Conservation (phyloP, 2,113 vertebrate genomes). For the Falcunculus frontatus region DNA sequence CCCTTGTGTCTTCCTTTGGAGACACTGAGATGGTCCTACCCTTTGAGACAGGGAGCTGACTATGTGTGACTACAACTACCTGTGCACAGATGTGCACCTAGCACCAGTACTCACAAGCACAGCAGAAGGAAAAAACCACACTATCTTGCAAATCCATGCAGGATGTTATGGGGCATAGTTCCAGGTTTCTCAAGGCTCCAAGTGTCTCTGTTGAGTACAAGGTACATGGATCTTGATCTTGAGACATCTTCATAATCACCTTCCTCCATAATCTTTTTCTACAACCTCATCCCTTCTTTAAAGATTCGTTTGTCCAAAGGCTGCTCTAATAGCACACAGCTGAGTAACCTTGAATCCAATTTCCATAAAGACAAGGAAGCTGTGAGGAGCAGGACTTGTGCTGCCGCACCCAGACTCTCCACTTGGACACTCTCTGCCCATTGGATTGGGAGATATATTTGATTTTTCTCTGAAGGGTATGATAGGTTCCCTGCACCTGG, state of each 20-base stretch:
- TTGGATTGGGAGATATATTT: background rate
- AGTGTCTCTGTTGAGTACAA: background rate
- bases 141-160: background rate
- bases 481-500: background rate
- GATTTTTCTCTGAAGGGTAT: background rate
- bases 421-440: background rate
- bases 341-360: background rate
- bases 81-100: rapidly evolving
- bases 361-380: background rate
- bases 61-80: background rate
- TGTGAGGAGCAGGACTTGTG: background rate
- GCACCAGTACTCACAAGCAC: background rate
- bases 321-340: background rate
- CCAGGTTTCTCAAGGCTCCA: background rate
- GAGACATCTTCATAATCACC: background rate
- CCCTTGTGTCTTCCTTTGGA: background rate
- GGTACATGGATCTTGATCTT: background rate
- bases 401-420: background rate
- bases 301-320: background rate
- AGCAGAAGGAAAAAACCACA: background rate
- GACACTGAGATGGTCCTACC: background rate
- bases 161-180: background rate
- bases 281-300: background rate
- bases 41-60: background rate
- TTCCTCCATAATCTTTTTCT: background rate